phyloP scores from a whole-genome alignment of 1,140 invertebrate genomes.

The Drosophila lacertosa region DNA sequence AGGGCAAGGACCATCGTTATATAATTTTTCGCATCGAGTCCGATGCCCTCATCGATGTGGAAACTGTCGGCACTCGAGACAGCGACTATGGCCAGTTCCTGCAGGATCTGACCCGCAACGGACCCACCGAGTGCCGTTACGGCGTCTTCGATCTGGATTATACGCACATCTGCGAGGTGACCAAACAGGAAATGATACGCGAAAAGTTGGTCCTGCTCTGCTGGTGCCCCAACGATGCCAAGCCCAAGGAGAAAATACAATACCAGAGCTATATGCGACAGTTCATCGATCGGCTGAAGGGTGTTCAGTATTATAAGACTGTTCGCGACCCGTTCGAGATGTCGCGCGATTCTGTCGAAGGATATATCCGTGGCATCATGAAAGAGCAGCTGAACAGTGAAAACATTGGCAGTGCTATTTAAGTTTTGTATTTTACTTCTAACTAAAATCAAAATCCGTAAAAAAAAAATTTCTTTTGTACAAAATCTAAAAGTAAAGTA shows the following conservation, averaged over 20 bases:
- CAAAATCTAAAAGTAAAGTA: background rate
- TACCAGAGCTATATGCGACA: constrained; percentile 25
- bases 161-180: constrained; percentile 14
- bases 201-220: constrained; percentile 28
- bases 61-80: constrained; percentile 17
- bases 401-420: background rate
- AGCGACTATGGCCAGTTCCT: constrained; percentile 26
- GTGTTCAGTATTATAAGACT: constrained; percentile 26
- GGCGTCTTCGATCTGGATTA: constrained; percentile 39
- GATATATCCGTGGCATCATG: background rate
- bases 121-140: constrained; percentile 26
- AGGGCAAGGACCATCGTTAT: constrained; percentile 31
- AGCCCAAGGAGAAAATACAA: constrained; percentile 20
- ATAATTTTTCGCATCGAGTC: constrained; percentile 27
- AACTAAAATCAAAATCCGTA: too few species aligned
- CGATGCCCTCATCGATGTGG: constrained; percentile 11
- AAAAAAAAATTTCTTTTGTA: background rate
- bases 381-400: background rate
- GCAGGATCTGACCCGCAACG: constrained; percentile 22
- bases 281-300: constrained; percentile 19
- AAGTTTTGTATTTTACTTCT: too few species aligned
- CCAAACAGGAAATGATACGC: constrained; percentile 12
- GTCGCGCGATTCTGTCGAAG: constrained; percentile 13
- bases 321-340: constrained; percentile 4
- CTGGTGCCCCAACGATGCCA: constrained; percentile 28